Conservation (phyloP, 2,797 vertebrate species). For the Enoplosus armatus region DNA sequence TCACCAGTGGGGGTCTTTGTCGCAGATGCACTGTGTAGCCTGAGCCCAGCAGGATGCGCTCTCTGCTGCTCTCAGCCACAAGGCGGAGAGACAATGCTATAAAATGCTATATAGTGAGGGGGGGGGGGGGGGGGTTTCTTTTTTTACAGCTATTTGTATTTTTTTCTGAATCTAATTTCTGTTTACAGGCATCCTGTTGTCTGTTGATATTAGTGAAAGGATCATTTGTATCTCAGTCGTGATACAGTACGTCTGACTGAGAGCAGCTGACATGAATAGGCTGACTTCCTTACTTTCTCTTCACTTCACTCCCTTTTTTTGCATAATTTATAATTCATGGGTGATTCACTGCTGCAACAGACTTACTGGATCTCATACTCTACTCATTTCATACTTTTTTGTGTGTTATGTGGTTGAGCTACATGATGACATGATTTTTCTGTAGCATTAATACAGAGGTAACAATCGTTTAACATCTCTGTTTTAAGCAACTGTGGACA, state of each 20-base stretch:
- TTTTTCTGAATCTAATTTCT: neutral
- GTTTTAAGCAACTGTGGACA: neutral
- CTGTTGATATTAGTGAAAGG: no score
- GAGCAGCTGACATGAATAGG: neutral
- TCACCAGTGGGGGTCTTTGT: conserved; percentile 64
- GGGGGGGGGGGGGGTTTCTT: neutral
- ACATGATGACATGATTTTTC: neutral
- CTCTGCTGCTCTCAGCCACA: conserved; percentile 29
- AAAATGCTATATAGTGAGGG: no score
- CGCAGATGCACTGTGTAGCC: conserved; percentile 35
- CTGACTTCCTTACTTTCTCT: neutral
- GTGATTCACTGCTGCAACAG: neutral
- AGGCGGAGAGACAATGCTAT: neutral
- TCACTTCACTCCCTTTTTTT: neutral
- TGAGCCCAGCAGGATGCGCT: conserved; percentile 57
- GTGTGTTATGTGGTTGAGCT: no score
- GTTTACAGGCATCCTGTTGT: no score
- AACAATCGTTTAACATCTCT: neutral
- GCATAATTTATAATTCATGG: neutral
- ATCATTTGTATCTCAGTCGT: no score
- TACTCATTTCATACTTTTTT: neutral
- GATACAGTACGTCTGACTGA: no score
- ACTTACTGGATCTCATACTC: neutral
- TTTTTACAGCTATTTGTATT: neutral
- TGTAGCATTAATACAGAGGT: neutral